These are phyloP conservation scores for Troides aeacus DNA, from an alignment of 2,888 invertebrate genomes.

Conservation along the genomic window DNA sequence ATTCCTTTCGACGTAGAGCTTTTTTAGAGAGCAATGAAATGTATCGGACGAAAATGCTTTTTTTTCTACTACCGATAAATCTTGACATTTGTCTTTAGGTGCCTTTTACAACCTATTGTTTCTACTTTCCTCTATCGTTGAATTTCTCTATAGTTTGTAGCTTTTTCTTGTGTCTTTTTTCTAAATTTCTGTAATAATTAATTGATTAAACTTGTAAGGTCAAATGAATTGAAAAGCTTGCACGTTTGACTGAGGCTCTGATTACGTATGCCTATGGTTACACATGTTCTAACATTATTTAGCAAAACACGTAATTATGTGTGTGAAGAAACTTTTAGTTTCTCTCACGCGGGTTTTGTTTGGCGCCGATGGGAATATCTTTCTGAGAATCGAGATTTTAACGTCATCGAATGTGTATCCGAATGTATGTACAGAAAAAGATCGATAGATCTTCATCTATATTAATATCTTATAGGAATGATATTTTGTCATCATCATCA, in stretches of 20 bases:
- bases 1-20: constrained; percentile 3
- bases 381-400: constrained; percentile 28
- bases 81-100: constrained; percentile 67
- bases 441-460: not conserved
- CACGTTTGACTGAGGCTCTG: constrained; percentile 29
- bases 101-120: constrained; percentile 68
- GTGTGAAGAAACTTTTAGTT: constrained; percentile 21
- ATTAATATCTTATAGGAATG: too few species aligned
- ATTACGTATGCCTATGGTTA: constrained; percentile 25
- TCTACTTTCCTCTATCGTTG: constrained; percentile 37
- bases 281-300: constrained; percentile 22
- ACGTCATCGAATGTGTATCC: constrained; percentile 7
- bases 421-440: not conserved
- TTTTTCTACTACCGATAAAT: constrained; percentile 62
- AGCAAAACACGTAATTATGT: constrained; percentile 29
- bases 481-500: too few species aligned
- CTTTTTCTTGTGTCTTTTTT: constrained; percentile 29
- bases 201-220: constrained; percentile 31
- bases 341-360: constrained; percentile 26
- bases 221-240: constrained; percentile 29
- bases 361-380: constrained; percentile 21
- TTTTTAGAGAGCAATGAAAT: constrained; percentile 13
- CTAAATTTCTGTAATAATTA: constrained; percentile 20
- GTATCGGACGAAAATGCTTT: constrained; percentile 29
- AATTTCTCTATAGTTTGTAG: constrained; percentile 9